Base-by-base conservation (phyloP, 1,140 invertebrate genomes). In the Drosophila nigromelanica region DNA sequence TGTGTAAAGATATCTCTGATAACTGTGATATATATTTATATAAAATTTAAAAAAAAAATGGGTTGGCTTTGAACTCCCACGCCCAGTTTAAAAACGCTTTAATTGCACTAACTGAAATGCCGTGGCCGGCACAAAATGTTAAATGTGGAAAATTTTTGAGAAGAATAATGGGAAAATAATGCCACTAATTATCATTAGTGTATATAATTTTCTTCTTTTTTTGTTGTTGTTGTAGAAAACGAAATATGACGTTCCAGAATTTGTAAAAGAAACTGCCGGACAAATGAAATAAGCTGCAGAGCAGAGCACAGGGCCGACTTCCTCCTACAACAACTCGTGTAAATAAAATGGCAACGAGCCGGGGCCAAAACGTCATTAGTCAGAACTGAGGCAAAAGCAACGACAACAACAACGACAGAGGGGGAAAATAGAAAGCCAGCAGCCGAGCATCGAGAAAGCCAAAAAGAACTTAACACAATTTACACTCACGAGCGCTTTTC, bases 101-200 rank as follows among this genome's bases (percentile, higher is more conserved):
- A 86, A 86, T 86, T 86, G 81, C 81, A 62, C 74, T 70, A 75
- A 62, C 61, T 74, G 63, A 80, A 80, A 56, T 24, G 59, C 58
- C 62, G 42, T 47, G 39, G 61, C n/a, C 66, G 60, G 54, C 12
- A 59, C 55, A 59, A 67, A 58, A 27, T 59, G 45, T 24, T 68
- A 51, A 47, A 50, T 59, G 64, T 43, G 62, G 63, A 63, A 66
- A 67, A 51, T 48, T 58, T 67, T 73, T 64, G 45, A 58, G 18
- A 81, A 86, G 82, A 86, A 86, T 87, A 86, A 86, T 86, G 81
- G 81, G 82, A 86, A 86, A 86, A 86, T 87, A 86, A 86, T 86
- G 82, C 81, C 68, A 42, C 81, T 86, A 87, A 86, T 86, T 86
- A 86, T 81, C 78, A 86, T 86, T 87, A 81, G 64, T 56, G 76